Conservation (phyloP, 2,113 vertebrate genomes). For the Colinus virginianus region DNA sequence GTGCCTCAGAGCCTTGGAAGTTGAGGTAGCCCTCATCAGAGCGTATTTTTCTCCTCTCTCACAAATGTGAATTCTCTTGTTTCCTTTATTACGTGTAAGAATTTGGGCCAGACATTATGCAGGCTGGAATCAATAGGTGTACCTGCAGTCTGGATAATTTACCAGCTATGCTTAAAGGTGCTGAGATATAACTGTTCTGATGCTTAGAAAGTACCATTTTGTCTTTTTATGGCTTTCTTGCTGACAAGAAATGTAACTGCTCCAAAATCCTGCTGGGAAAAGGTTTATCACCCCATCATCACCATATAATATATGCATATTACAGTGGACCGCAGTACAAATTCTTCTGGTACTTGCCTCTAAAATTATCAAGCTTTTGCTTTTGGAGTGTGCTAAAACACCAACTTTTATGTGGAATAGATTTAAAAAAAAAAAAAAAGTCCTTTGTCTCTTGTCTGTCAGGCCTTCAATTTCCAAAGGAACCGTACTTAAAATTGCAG, state of each 20-base stretch:
- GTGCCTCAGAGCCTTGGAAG: background rate
- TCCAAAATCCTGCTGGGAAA: background rate
- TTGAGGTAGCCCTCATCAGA: background rate
- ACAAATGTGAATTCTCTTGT: background rate
- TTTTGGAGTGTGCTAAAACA: background rate
- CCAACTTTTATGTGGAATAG: no score
- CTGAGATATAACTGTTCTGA: background rate
- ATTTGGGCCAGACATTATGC: background rate
- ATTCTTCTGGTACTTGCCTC: background rate
- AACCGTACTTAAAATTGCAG: background rate
- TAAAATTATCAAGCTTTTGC: background rate
- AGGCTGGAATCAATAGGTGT: background rate
- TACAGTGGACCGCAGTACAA: background rate
- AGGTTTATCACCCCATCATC: background rate
- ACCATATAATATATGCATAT: rapidly evolving
- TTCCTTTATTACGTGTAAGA: background rate
- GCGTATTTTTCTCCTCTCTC: background rate
- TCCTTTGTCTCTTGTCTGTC: background rate
- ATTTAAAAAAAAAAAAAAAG: no score
- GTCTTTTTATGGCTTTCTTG: background rate
- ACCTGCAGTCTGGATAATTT: background rate
- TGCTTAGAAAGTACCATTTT: background rate
- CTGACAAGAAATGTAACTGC: background rate
- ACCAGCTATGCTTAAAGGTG: background rate
- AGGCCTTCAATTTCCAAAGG: background rate